Percentiles rank a stretch among this genome's conserved stretches.
Evolutionary conservation across 2,888 invertebrate species (phyloP).

Genomic region (Toxonevra muliebris): DNA sequence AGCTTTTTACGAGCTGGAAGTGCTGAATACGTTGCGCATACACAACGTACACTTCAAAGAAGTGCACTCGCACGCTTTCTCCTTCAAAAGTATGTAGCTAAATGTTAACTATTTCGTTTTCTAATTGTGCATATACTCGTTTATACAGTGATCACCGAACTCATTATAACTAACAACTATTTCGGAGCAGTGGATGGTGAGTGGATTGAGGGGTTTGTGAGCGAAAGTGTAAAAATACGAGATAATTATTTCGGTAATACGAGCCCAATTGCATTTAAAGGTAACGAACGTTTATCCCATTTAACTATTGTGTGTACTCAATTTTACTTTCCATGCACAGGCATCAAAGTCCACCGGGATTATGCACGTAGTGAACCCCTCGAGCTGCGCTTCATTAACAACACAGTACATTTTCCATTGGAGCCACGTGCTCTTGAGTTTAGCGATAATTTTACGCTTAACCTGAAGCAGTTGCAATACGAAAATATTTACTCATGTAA

Average conservation of each 20-base stretch:
- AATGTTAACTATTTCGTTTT: neutral
- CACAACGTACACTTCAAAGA: slow-evolving; percentile 72
- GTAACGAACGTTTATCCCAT: slow-evolving; percentile 34
- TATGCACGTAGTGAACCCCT: slow-evolving; percentile 58
- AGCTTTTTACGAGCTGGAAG: slow-evolving; percentile 78
- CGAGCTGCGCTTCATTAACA: slow-evolving; percentile 61
- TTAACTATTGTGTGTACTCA: neutral
- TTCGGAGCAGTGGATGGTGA: slow-evolving; percentile 60
- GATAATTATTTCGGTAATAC: slow-evolving; percentile 59
- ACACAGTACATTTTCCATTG: slow-evolving; percentile 50
- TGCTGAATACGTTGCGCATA: slow-evolving; percentile 73
- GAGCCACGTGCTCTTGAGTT: slow-evolving; percentile 53
- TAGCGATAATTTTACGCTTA: slow-evolving; percentile 54
- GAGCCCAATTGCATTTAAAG: slow-evolving; percentile 59
- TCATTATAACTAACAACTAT: slow-evolving; percentile 56
- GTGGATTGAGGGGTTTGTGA: slow-evolving; percentile 57
- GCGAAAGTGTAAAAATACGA: slow-evolving; percentile 55
- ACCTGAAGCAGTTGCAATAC: slow-evolving; percentile 55
- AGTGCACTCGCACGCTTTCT: slow-evolving; percentile 76
- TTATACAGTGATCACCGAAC: slow-evolving; percentile 53
- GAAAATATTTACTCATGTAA: slow-evolving; percentile 55
- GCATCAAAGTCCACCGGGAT: slow-evolving; percentile 56
- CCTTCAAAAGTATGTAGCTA: slow-evolving; percentile 61
- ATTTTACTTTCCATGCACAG: slow-evolving; percentile 31
- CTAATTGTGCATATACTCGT: neutral